These are phyloP conservation scores for Petrosia ficiformis DNA, from an alignment of 37 sponge, comb jelly and placozoan species.

Conservation along the genomic window DNA sequence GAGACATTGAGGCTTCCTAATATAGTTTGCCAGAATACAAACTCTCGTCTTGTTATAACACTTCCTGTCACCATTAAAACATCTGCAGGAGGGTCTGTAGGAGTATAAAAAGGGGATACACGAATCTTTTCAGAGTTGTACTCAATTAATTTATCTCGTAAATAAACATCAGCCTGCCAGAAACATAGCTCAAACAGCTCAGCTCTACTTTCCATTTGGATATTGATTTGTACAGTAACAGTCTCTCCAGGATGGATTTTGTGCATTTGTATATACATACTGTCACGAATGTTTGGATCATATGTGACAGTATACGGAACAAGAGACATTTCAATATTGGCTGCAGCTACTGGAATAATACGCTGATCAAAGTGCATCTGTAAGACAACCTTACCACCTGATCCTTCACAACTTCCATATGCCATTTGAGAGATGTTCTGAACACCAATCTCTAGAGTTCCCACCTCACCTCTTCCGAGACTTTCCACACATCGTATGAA, in stretches of 20 bases:
- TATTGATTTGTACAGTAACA: constrained; percentile 19
- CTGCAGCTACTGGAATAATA: constrained; percentile 45
- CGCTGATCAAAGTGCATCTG: constrained; percentile 62
- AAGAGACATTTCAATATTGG: not conserved
- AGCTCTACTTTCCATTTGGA: constrained; percentile 65
- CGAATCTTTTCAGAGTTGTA: constrained; percentile 51
- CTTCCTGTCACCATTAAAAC: constrained; percentile 58
- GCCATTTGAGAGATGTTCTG: constrained; percentile 60
- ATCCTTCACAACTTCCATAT: constrained; percentile 45
- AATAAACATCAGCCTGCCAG: constrained; percentile 62
- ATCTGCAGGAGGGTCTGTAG: constrained; percentile 53
- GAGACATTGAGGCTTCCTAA: constrained; percentile 27
- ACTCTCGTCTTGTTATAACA: constrained; percentile 38
- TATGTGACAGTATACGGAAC: constrained; percentile 49
- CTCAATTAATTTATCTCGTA: constrained; percentile 70
- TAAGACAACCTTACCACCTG: constrained; percentile 55
- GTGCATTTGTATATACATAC: constrained; percentile 45
- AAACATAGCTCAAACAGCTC: constrained; percentile 69
- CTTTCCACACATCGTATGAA: constrained; percentile 30
- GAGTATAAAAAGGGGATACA: constrained; percentile 51
- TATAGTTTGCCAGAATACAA: constrained; percentile 68
- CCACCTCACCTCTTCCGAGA: constrained; percentile 57
- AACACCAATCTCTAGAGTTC: constrained; percentile 48
- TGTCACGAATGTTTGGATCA: constrained; percentile 55
- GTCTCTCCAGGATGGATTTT: constrained; percentile 48